These are phyloP conservation scores for Rhinolophus ferrumequinum DNA, from an alignment of 2,113 vertebrate genomes.

Conservation along the genomic window DNA sequence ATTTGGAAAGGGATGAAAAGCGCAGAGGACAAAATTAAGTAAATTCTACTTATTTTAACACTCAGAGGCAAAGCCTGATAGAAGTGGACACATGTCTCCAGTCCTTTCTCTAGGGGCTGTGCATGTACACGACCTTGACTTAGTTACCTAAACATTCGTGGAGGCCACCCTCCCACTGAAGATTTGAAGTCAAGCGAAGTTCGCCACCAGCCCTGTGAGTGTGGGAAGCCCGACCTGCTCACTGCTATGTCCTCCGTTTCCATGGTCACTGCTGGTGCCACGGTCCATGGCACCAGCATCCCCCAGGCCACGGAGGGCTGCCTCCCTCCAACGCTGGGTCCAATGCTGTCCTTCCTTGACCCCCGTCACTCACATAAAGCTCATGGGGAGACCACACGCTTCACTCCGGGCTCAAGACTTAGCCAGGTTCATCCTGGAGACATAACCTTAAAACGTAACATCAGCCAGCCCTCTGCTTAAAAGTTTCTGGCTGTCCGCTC, in stretches of 20 bases:
- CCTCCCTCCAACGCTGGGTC: not conserved
- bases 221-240: accelerated
- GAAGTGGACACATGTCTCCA: not conserved
- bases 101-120: not conserved
- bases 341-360: not conserved
- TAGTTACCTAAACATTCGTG: not conserved
- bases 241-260: not conserved
- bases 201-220: not conserved
- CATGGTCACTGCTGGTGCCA: not conserved
- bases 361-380: too few relatives aligned
- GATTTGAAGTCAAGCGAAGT: not conserved
- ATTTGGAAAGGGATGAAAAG: not conserved
- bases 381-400: accelerated
- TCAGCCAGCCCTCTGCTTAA: not conserved
- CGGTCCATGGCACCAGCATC: not conserved
- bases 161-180: too few relatives aligned
- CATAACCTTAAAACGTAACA: not conserved
- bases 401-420: too few relatives aligned
- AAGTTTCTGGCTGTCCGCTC: not conserved
- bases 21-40: not conserved
- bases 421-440: not conserved
- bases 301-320: accelerated
- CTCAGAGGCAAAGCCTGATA: not conserved
- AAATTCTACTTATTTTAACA: not conserved
- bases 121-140: accelerated